Percentiles rank a stretch among this genome's conserved stretches.
These are phyloP conservation scores for Drosophila koepferae DNA, from an alignment of 2,888 invertebrate genomes.

Conservation along the genomic window DNA sequence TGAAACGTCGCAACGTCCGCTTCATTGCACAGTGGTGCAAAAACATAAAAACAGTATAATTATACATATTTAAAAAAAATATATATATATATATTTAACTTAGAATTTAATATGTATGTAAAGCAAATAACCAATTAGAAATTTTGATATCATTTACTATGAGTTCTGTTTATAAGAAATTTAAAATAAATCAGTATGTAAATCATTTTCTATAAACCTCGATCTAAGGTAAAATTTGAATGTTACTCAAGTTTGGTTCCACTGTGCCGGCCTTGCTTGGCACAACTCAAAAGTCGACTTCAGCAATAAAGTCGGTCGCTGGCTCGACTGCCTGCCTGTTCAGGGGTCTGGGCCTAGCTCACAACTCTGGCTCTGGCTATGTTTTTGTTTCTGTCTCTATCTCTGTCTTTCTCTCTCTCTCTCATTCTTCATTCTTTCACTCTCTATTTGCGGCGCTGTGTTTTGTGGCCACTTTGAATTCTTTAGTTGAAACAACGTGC, in stretches of 20 bases:
- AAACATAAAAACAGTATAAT: not conserved
- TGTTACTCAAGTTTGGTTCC: conserved; percentile 22
- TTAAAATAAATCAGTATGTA: too few relatives aligned
- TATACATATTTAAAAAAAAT: not conserved
- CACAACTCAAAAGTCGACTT: conserved; percentile 68
- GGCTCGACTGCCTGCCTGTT: conserved; percentile 35
- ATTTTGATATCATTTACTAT: not conserved
- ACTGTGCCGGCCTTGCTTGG: conserved; percentile 65
- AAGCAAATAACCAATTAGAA: not conserved
- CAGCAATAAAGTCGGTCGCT: conserved; percentile 79
- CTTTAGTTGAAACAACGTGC: conserved; percentile 69
- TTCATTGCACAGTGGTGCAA: conserved; percentile 50
- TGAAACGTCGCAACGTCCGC: conserved; percentile 66
- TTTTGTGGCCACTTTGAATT: conserved; percentile 71
- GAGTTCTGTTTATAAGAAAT: too few relatives aligned
- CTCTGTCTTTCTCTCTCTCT: not conserved
- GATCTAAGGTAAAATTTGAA: not conserved
- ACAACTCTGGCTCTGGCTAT: conserved; percentile 21
- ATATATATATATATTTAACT: not conserved
- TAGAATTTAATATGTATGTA: not conserved
- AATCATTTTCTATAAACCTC: too few relatives aligned
- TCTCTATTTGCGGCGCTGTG: conserved; percentile 15
- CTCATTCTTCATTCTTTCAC: not conserved
- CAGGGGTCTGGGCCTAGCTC: conserved; percentile 63
- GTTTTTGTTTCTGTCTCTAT: not conserved